phyloP scores from a whole-genome alignment of 2,797 vertebrate species.

The Mus minutoides region DNA sequence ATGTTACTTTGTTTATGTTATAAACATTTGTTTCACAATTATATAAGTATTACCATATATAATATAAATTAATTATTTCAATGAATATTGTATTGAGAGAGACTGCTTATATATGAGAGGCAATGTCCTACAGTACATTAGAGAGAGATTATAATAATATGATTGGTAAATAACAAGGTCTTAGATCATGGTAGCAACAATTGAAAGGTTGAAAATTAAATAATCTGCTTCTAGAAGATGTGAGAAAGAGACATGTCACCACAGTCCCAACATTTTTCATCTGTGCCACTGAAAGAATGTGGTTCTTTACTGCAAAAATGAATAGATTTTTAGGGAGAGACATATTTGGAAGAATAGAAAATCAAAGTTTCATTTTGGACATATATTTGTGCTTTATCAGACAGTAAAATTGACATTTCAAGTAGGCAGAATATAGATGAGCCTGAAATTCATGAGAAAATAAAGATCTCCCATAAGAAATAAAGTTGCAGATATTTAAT shows the following conservation, averaged over 20 bases:
- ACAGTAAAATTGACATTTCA: neutral
- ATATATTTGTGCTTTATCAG: neutral
- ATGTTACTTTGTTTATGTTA: neutral
- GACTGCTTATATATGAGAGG: no score
- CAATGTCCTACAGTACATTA: neutral
- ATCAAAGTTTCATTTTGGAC: neutral
- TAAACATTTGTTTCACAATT: neutral
- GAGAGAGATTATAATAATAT: neutral
- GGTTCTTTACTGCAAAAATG: neutral
- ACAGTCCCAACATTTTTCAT: neutral
- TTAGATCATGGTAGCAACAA: neutral
- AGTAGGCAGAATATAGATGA: neutral
- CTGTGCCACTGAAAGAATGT: neutral
- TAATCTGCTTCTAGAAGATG: neutral
- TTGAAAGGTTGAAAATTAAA: neutral
- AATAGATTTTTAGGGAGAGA: neutral
- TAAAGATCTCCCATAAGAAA: neutral
- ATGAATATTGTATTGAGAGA: neutral
- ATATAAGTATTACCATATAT: neutral
- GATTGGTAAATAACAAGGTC: neutral
- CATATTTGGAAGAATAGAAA: neutral
- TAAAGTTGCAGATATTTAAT: neutral
- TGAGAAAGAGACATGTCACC: neutral
- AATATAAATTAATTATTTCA: neutral
- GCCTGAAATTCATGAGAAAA: neutral